Evolutionary conservation across 1,140 invertebrate genomes (phyloP), one percentile per base, ranked within the genome.

Genomic region (Neelides sp.): DNA sequence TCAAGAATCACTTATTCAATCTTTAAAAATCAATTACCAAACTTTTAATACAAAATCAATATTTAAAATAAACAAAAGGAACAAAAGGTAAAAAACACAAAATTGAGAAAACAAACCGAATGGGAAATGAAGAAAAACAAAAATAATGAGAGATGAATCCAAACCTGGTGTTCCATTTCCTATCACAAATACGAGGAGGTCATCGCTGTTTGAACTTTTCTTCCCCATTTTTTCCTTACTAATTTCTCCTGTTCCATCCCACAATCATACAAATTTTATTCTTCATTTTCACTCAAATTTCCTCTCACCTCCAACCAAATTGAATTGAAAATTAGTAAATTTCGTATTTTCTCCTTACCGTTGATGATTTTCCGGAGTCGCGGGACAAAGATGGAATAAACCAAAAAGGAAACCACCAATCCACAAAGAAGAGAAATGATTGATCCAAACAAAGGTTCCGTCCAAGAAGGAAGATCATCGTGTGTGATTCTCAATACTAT

Each of bases 331-430:
- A n/a, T n/a, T n/a, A n/a, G n/a, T n/a, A n/a, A n/a, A n/a, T n/a
- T n/a, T n/a, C n/a, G n/a, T n/a, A n/a, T n/a, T n/a, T n/a, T n/a
- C n/a, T n/a, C 35, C 43, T 52, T 64, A 74, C 72, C 59, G 36
- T 59, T 44, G 45, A 91, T 80, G 46, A 74, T 75, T 36, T 75
- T 78, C 19, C 78, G 71, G 62, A 87, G 82, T 66, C 80, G 75
- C 15, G 92, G 92, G 17, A 93, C 91, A 13, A 95, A 70, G 37
- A 85, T 69, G 24, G 84, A 59, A 56, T 82, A 78, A 7, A 95
- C 83, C 37, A 83, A 61, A 1, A 83, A 15, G 23, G 79, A 82
- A 32, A 78, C 74, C 20, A 87, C 37, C 4, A 81, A 54, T 0
- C 86, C 86, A 17, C 83, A 55, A 35, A 82, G 41, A 40, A 87